phyloP scores from a whole-genome alignment of 2,797 vertebrate species.

The Trematomus bernacchii region DNA sequence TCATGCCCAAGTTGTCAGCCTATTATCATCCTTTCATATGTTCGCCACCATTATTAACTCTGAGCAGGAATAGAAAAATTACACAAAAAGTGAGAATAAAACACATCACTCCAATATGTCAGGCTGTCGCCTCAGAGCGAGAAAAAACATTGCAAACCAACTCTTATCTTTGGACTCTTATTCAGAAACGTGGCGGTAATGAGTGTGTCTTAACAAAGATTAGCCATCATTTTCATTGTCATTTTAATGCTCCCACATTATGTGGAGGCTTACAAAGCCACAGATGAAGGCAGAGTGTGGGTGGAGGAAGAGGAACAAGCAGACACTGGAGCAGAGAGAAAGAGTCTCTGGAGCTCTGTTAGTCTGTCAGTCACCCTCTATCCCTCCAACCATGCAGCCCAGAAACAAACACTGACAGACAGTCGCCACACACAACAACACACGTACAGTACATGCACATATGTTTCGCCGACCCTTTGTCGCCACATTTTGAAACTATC shows the following conservation, averaged over 20 bases:
- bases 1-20: conserved; percentile 81
- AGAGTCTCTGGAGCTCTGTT: conserved; percentile 68
- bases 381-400: conserved; percentile 59
- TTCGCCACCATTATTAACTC: conserved; percentile 81
- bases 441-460: conserved; percentile 24
- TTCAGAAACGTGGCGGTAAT: conserved; percentile 78
- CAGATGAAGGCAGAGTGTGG: conserved; percentile 79
- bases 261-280: conserved; percentile 80
- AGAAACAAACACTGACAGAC: conserved; percentile 53
- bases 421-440: conserved; percentile 40
- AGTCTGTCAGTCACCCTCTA: conserved; percentile 82
- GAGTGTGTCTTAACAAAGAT: conserved; percentile 84
- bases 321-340: conserved; percentile 64
- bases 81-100: conserved; percentile 75
- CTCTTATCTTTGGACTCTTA: conserved; percentile 79
- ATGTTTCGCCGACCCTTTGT: conserved; percentile 60
- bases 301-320: conserved; percentile 69
- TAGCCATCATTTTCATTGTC: conserved; percentile 85
- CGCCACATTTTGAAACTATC: conserved; percentile 71
- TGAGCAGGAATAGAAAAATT: conserved; percentile 68
- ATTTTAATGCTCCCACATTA: conserved; percentile 82
- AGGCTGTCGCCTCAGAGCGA: conserved; percentile 73
- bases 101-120: conserved; percentile 82
- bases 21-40: conserved; percentile 86
- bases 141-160: conserved; percentile 57